Base-by-base conservation (phyloP, 2,888 invertebrate genomes). In the Drosophila meridiana region DNA sequence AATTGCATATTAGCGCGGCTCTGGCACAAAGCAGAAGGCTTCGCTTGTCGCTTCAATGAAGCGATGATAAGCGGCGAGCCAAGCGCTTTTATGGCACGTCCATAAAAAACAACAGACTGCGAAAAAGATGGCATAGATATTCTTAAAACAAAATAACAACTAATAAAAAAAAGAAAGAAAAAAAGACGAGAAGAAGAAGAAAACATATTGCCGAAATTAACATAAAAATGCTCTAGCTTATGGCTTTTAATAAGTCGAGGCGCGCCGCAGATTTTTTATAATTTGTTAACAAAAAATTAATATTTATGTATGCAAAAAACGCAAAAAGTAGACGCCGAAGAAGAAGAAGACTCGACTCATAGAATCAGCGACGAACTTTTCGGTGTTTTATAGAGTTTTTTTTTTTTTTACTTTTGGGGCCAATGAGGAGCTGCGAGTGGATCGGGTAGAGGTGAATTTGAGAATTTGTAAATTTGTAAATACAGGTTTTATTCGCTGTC, bases 1-100 rank as follows among this genome's bases (percentile, higher is more conserved):
- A 85, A 85, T 83, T 85, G 77, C 78, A 73, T 76, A 83, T 85
- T 82, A 82, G 74, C 65, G 59, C 60, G 43, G 53, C 75, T 57
- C 63, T 60, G 76, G 36, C 38, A 42, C 42, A 50, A 26, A 48
- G 38, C 63, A 56, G 47, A 45, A 62, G 38, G 68, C 48, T 55
- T 42, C 14, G 36, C 36, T 56, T n/a, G 30, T 60, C 64, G 73
- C 76, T 76, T 60, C 73, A 76, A 68, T 76, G 76, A 73, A 76
- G 76, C 76, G 70, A 68, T 76, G 70, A 68, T 76, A 60, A 72
- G 38, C 65, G 56, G 60, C 43, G 36, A 59, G 57, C 64, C 58
- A 76, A 77, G 63, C 76, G 68, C 34, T 28, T 57, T 63, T 48
- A 58, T 65, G 58, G 55, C 58, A 8, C 32, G 30, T 52, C 52